Evolutionary conservation across 2,888 invertebrate genomes (phyloP), one percentile per base, ranked within the genome.

Genomic region (Drosophila percnosoma): DNA sequence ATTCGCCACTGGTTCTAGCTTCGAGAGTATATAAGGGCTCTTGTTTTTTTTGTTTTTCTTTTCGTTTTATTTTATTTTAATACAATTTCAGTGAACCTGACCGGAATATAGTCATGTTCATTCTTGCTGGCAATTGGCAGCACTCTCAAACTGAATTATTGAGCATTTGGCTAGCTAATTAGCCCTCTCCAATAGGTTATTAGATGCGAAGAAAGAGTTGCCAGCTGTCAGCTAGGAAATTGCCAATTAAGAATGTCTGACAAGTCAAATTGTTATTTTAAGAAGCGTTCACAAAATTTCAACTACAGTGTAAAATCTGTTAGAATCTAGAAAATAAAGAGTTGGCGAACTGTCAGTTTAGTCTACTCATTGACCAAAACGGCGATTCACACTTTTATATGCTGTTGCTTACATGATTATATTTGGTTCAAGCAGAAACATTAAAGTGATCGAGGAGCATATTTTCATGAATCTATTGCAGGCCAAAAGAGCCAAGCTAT

Each of bases 101-200:
- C 61, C 72, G 48, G 27, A 55, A 60, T 31, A 40, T 18, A 15
- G 42, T 24, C 40, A 52, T 36, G 34, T 48, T 59, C 27, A 27
- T 27, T 29, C 11, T 36, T 40, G 42, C 13, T 27, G 53, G 40
- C 42, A 40, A 45, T 59, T 45, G 59, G 27, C 38, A 55, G 60
- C 68, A 45, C 36, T 51, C 45, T 49, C 36, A 18, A 42, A 29
- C 53, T 59, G 60, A 74, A 77, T 77, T 74, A 74, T 78, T 78
- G 36, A 70, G 53, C 61, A 64, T 75, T 71, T 61, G 67, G 49
- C 64, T 45, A 68, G 52, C 65, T 73, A 67, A 76, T 76, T 69
- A 73, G 73, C 33, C 42, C 33, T 54, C 13, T 53, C 29, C 34
- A 67, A 72, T 66, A 60, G 58, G 52, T 42, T 58, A 65, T 48